phyloP scores from a whole-genome alignment of 2,888 invertebrate species.

The Nymphalis urticae region DNA sequence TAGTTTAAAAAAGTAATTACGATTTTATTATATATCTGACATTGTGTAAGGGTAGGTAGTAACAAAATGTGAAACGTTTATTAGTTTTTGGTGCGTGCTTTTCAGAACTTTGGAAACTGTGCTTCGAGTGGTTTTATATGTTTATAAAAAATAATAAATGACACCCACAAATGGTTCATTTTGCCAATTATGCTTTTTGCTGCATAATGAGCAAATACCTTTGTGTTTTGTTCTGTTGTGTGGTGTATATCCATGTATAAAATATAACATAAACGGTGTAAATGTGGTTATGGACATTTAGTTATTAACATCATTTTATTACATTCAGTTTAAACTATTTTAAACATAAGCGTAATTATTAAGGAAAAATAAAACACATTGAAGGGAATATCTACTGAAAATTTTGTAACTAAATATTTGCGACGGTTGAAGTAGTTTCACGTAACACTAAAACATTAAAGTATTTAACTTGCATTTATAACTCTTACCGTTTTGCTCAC shows the following conservation, averaged over 20 bases:
- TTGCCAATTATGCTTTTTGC: constrained; percentile 77
- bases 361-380: constrained; percentile 22
- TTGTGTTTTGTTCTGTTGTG: constrained; percentile 55
- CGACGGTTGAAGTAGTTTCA: constrained; percentile 18
- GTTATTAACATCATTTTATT: constrained; percentile 16
- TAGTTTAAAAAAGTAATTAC: neutral
- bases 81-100: constrained; percentile 33
- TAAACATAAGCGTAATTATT: constrained; percentile 29
- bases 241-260: constrained; percentile 52
- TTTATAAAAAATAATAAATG: constrained; percentile 59
- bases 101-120: constrained; percentile 25
- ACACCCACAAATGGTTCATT: constrained; percentile 67
- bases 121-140: constrained; percentile 30
- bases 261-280: constrained; percentile 20
- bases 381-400: constrained; percentile 22
- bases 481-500: constrained; percentile 91
- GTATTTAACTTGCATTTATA: constrained; percentile 4
- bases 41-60: constrained; percentile 9
- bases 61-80: constrained; percentile 19
- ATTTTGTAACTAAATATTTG: constrained; percentile 11
- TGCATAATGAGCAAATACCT: constrained; percentile 81
- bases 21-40: neutral
- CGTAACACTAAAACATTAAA: constrained; percentile 26
- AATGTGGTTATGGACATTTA: constrained; percentile 19
- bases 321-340: constrained; percentile 13